Evolutionary conservation across 1,140 invertebrate species (phyloP).

Genomic region (Pogonomyrmex californicus): DNA sequence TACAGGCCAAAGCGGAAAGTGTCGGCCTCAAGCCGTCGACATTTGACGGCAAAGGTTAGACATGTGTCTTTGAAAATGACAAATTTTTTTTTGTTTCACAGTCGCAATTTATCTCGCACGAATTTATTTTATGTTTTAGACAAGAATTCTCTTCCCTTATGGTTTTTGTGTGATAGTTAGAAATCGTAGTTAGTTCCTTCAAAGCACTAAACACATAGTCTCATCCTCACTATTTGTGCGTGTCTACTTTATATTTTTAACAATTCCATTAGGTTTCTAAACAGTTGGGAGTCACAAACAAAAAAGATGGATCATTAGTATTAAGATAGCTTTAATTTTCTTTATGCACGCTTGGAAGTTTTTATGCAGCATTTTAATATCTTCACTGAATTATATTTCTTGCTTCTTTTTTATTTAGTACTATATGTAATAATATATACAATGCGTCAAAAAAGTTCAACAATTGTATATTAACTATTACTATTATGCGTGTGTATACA

Average conservation of each 20-base stretch:
- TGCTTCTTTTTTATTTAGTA: constrained; percentile 29
- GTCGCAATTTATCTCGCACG: constrained; percentile 55
- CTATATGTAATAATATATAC: neutral
- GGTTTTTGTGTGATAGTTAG: constrained; percentile 34
- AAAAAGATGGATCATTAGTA: constrained; percentile 11
- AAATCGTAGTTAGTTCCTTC: neutral
- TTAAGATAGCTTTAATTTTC: constrained; percentile 18
- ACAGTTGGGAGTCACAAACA: neutral
- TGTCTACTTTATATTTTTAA: constrained; percentile 41
- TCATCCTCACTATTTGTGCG: neutral
- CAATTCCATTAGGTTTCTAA: constrained; percentile 32
- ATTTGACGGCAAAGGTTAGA: constrained; percentile 89
- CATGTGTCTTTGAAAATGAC: constrained; percentile 61
- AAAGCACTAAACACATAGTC: constrained; percentile 5
- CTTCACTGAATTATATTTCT: constrained; percentile 10
- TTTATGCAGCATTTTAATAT: constrained; percentile 25
- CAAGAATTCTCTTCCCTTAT: constrained; percentile 29
- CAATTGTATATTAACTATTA: constrained; percentile 8
- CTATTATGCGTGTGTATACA: neutral
- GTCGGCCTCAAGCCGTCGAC: constrained; percentile 88
- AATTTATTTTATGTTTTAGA: constrained; percentile 60
- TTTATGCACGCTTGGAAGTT: constrained; percentile 32
- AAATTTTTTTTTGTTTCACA: constrained; percentile 60
- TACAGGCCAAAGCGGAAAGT: constrained; percentile 97
- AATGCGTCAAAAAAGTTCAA: neutral